Evolutionary conservation across 2,888 invertebrate genomes (phyloP), one percentile per base, ranked within the genome.

Genomic region (Stenurella melanura): DNA sequence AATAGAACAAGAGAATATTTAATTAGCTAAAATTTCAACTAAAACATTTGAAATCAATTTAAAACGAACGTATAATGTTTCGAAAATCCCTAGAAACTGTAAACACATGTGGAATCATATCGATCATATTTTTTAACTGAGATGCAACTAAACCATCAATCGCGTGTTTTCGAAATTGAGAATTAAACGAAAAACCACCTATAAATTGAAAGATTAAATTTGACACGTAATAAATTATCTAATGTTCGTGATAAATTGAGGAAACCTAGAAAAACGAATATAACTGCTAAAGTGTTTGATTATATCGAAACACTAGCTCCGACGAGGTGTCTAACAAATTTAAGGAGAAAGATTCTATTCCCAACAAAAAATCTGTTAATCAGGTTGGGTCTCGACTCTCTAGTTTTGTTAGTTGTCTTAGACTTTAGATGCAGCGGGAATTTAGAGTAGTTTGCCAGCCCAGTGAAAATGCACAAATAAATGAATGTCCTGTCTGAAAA

Each of bases 241-340:
- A 58, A 72, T 71, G 60, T 60, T 72, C 57, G 66, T 77, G 78
- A 78, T 80, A 67, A 74, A 80, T 77, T 67, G 71, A 50, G 34
- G 21, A 61, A 75, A n/a, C 21, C 15, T 2, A 74, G 69, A 67
- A 73, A 73, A 70, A 78, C 12, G 34, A 58, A 69, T 34, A 58
- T 26, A 57, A 30, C 18, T 54, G 18, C 26, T n/a, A 69, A 69
- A 66, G 10, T 66, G 42, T 66, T 42, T 38, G 64, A 66, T 42
- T 19, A 50, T 50, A 66, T 42, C 50, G 15, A 42, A 66, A 18
- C 58, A 18, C 21, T 58, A 58, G 58, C 42, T 77, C 77, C 10
- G 21, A 78, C 78, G 76, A 80, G 73, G 77, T 80, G 78, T 76
- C 79, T 76, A 80, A 78, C 78, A 80, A 81, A 80, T 80, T 79